Conservation (phyloP, 2,797 vertebrate species). For the Melanotaenia parkinsoni region DNA sequence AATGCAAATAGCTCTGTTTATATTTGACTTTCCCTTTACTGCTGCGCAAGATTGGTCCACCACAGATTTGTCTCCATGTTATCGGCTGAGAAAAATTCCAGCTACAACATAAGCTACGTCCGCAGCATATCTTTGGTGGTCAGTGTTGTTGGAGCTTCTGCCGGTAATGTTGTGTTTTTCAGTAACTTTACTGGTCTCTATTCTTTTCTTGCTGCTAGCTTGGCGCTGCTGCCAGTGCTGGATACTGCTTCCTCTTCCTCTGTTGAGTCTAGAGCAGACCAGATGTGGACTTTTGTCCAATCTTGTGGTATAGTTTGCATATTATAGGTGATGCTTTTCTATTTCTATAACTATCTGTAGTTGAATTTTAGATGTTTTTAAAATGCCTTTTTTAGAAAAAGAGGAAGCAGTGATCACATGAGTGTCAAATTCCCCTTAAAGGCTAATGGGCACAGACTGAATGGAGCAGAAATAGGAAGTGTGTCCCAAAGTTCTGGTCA, state of each 20-base stretch:
- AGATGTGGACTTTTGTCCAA: background rate
- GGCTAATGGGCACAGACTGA: slow-evolving; percentile 31
- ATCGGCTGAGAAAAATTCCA: no score
- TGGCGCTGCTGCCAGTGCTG: background rate
- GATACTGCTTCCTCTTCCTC: background rate
- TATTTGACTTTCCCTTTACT: no score
- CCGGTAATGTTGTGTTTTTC: background rate
- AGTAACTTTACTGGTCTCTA: background rate
- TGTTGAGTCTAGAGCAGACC: no score
- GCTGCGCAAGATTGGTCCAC: no score
- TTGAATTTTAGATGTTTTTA: background rate
- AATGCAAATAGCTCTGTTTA: no score
- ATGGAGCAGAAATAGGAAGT: slow-evolving; percentile 72
- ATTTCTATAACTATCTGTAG: no score
- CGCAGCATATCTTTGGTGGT: background rate
- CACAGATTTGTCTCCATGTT: no score
- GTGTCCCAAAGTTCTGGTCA: slow-evolving; percentile 66
- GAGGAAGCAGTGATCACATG: slow-evolving; percentile 17
- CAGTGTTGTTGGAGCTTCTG: background rate
- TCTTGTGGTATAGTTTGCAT: no score
- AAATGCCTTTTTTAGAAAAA: background rate
- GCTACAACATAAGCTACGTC: no score
- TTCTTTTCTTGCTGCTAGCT: background rate
- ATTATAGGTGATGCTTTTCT: no score
- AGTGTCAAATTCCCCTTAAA: slow-evolving; percentile 38